Percentiles rank a stretch among this genome's conserved stretches.
phyloP scores from a whole-genome alignment of 64 coral and sea anemone species.

The Pachyseris speciosa region DNA sequence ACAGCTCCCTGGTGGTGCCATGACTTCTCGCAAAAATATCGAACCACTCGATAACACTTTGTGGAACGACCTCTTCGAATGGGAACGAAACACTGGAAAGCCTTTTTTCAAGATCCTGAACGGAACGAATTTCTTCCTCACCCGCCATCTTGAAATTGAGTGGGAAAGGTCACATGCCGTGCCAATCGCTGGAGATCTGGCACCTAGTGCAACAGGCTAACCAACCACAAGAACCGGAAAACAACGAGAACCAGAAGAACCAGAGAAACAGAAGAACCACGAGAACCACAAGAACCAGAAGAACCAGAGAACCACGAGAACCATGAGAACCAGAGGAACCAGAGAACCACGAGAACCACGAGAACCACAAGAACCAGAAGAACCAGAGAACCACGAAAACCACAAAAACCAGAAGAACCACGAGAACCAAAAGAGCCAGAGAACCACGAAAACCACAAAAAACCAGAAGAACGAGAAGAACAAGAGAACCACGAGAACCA shows the following conservation, averaged over 20 bases:
- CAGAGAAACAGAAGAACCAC: background rate
- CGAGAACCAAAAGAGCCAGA: background rate
- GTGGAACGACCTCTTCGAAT: slow-evolving; percentile 55
- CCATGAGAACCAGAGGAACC: background rate
- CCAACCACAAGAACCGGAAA: background rate
- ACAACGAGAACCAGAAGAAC: background rate
- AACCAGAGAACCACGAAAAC: background rate
- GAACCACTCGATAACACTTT: slow-evolving; percentile 27
- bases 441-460: background rate
- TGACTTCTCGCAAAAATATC: slow-evolving; percentile 25
- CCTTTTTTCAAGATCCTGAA: slow-evolving; percentile 45
- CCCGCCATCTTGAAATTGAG: slow-evolving; percentile 37
- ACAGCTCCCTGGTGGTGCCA: slow-evolving; percentile 62
- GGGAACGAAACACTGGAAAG: slow-evolving; percentile 32
- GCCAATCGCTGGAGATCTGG: slow-evolving; percentile 17
- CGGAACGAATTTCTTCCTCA: slow-evolving; percentile 49
- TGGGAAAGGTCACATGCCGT: slow-evolving; percentile 7
- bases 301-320: background rate
- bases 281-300: slow-evolving; percentile 5
- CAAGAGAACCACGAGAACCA: no score
- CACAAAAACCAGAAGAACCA: background rate
- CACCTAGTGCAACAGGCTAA: slow-evolving; percentile 11
- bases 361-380: background rate
- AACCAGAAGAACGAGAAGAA: no score
- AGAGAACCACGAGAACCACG: no score